phyloP scores from a whole-genome alignment of 2,888 invertebrate genomes.

The Sussaba pulchella region DNA sequence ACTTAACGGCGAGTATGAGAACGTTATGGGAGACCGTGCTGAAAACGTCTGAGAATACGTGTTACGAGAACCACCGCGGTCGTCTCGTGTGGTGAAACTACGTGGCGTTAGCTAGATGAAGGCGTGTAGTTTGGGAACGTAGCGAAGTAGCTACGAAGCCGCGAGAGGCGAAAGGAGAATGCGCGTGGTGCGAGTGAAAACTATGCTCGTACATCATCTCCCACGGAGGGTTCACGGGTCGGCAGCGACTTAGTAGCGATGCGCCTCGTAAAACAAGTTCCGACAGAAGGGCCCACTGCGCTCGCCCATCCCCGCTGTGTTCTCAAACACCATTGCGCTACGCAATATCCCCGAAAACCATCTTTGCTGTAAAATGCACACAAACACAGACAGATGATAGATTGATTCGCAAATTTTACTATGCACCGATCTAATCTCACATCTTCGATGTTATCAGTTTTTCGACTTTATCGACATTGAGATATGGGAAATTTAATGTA shows the following conservation, averaged over 20 bases:
- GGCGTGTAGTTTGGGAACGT: conserved; percentile 40
- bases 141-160: conserved; percentile 38
- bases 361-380: background rate
- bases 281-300: conserved; percentile 64
- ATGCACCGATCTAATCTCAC: background rate
- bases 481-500: too few relatives aligned
- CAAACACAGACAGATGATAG: background rate
- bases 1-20: conserved; percentile 24
- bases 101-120: conserved; percentile 14
- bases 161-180: conserved; percentile 32
- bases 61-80: conserved; percentile 29
- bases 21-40: conserved; percentile 23
- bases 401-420: background rate
- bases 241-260: conserved; percentile 77
- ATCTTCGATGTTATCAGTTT: background rate
- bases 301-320: conserved; percentile 30
- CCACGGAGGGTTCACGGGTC: conserved; percentile 74
- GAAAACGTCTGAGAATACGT: conserved; percentile 42
- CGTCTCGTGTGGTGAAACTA: conserved; percentile 47
- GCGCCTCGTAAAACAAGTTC: conserved; percentile 74
- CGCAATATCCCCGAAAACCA: background rate
- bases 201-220: conserved; percentile 78
- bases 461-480: too few relatives aligned
- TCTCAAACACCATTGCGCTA: conserved; percentile 30
- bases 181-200: conserved; percentile 72